Evolutionary conservation across 2,113 vertebrate species (phyloP).

Genomic region (Puntigrus tetrazona): DNA sequence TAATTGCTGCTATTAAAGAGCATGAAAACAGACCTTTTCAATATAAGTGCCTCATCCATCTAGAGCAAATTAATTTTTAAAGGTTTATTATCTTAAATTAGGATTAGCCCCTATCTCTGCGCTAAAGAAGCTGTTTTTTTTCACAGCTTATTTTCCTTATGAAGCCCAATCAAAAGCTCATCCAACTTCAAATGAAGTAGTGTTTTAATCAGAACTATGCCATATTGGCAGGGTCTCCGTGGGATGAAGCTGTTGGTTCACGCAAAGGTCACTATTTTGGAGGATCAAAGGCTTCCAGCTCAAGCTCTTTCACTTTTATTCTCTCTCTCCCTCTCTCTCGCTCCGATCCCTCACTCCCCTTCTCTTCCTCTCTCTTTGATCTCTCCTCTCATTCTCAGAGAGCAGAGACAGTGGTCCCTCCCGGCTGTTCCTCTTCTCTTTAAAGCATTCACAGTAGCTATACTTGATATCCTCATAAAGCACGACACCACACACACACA

Average conservation of each 20-base stretch:
- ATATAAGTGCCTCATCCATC: slow-evolving; percentile 7
- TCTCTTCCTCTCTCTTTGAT: slow-evolving; percentile 54
- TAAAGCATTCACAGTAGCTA: slow-evolving; percentile 52
- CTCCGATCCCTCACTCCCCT: neutral
- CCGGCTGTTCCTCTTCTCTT: slow-evolving; percentile 58
- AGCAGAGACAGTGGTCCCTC: slow-evolving; percentile 56
- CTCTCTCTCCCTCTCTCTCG: slow-evolving; percentile 26
- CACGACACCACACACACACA: slow-evolving; percentile 36
- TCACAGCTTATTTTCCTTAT: slow-evolving; percentile 9
- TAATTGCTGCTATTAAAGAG: slow-evolving; percentile 8
- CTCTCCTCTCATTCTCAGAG: slow-evolving; percentile 48
- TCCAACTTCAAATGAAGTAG: slow-evolving; percentile 37
- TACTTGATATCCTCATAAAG: slow-evolving; percentile 58
- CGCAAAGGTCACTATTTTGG: slow-evolving; percentile 52
- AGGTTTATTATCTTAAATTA: slow-evolving; percentile 30
- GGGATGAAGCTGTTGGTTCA: slow-evolving; percentile 46
- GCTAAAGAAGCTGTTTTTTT: slow-evolving; percentile 11
- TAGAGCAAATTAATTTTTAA: neutral
- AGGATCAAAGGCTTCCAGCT: slow-evolving; percentile 57
- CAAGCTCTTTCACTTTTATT: slow-evolving; percentile 31
- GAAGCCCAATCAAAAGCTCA: slow-evolving; percentile 29
- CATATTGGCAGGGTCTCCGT: slow-evolving; percentile 47
- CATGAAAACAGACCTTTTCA: neutral
- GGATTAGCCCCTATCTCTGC: neutral
- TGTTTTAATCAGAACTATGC: slow-evolving; percentile 50